phyloP scores from a whole-genome alignment of 2,113 vertebrate genomes.

The Datnioides undecimradiatus region DNA sequence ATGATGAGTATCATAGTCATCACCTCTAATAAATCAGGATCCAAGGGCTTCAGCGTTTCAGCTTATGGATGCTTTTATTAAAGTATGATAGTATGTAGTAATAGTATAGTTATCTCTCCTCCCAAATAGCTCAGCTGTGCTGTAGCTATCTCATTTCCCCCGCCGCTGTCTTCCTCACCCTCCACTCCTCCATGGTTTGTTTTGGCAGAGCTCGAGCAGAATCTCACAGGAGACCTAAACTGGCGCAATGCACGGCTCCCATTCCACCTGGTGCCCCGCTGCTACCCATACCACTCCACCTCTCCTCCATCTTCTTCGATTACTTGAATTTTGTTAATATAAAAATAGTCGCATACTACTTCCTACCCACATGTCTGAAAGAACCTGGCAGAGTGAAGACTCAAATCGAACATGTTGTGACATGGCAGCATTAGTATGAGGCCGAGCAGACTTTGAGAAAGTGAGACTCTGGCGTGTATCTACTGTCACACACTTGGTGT shows the following conservation, averaged over 20 bases:
- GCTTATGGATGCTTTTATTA: too few species aligned
- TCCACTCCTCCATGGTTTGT: slow-evolving; percentile 61
- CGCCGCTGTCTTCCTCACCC: slow-evolving; percentile 19
- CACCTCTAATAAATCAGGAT: too few species aligned
- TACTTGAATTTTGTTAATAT: slow-evolving; percentile 8
- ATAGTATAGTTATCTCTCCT: slow-evolving; percentile 57
- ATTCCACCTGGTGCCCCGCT: slow-evolving; percentile 56
- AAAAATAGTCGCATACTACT: neutral
- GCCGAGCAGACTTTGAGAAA: slow-evolving; percentile 12
- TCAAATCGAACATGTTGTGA: neutral
- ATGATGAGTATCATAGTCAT: too few species aligned
- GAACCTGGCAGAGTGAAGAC: slow-evolving; percentile 1
- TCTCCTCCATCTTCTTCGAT: slow-evolving; percentile 5
- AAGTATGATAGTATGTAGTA: too few species aligned
- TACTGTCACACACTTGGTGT: neutral
- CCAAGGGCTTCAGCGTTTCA: too few species aligned
- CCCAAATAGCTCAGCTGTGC: slow-evolving; percentile 61
- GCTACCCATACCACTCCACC: slow-evolving; percentile 27
- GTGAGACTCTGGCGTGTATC: neutral
- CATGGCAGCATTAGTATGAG: slow-evolving; percentile 27
- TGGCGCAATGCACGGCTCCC: slow-evolving; percentile 53
- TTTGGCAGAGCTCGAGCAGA: slow-evolving; percentile 65
- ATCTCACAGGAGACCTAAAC: slow-evolving; percentile 59
- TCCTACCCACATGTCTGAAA: slow-evolving; percentile 11
- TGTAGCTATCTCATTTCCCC: slow-evolving; percentile 51